Evolutionary conservation across 2,888 invertebrate species (phyloP).

Genomic region (Scaptomyza reducta): DNA sequence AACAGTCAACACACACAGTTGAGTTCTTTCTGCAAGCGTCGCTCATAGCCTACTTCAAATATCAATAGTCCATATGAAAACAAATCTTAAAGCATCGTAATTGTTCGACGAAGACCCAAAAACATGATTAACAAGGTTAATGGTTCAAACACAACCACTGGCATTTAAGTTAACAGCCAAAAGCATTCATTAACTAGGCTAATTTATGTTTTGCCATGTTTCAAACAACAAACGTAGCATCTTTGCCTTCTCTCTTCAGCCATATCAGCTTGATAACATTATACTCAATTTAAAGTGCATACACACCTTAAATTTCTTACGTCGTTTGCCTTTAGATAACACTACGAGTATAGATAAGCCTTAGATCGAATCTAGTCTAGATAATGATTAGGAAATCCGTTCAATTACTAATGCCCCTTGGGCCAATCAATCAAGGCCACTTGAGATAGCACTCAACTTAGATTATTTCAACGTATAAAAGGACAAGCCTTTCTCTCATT

Average conservation of each 20-base stretch:
- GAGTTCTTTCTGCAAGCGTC: conserved; percentile 48
- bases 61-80: conserved; percentile 25
- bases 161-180: conserved; percentile 7
- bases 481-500: neutral
- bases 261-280: neutral
- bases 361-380: no score
- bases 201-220: conserved; percentile 5
- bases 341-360: neutral
- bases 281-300: no score
- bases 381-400: neutral
- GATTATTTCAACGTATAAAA: conserved; percentile 45
- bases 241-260: neutral
- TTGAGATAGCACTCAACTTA: neutral
- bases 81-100: conserved; percentile 25
- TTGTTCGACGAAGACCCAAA: conserved; percentile 33
- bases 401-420: neutral
- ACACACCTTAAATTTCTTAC: neutral
- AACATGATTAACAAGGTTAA: conserved; percentile 65
- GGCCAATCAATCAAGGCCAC: neutral
- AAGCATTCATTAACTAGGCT: conserved; percentile 9
- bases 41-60: conserved; percentile 35
- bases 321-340: neutral
- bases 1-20: conserved; percentile 11
- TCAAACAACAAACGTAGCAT: neutral
- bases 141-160: conserved; percentile 41